Conservation (phyloP, 1,140 invertebrate species). For the Muscidifurax raptorellus region DNA sequence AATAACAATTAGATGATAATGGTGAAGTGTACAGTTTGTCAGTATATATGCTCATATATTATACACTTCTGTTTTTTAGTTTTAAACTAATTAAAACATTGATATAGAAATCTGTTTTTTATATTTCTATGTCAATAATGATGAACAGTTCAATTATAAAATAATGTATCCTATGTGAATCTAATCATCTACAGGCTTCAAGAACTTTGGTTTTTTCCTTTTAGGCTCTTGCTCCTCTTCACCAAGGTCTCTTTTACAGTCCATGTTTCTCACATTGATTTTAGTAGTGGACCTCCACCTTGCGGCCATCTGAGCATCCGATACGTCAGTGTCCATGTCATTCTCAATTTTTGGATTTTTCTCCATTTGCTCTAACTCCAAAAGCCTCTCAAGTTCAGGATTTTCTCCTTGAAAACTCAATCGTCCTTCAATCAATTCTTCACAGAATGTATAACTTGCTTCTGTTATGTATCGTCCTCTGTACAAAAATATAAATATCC, state of each 20-base stretch:
- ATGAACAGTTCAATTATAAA: background rate
- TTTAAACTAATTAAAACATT: too few species aligned
- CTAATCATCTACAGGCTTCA: conserved; percentile 65
- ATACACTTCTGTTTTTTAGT: too few species aligned
- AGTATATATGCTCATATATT: too few species aligned
- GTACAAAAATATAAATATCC: conserved; percentile 42
- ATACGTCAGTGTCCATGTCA: conserved; percentile 80
- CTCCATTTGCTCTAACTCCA: conserved; percentile 76
- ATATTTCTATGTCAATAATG: too few species aligned
- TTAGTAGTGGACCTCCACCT: conserved; percentile 68
- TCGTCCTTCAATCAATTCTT: conserved; percentile 86
- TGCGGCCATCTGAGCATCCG: conserved; percentile 83
- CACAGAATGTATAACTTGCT: conserved; percentile 85
- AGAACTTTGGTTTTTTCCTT: conserved; percentile 67
- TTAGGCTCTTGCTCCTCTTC: conserved; percentile 55
- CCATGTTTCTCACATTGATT: conserved; percentile 73
- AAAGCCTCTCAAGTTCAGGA: conserved; percentile 87
- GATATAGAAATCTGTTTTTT: too few species aligned
- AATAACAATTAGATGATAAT: too few species aligned
- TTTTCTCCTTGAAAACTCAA: conserved; percentile 93
- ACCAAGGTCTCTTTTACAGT: conserved; percentile 57
- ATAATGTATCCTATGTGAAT: conserved; percentile 5
- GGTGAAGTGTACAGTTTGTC: too few species aligned
- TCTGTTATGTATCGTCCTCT: conserved; percentile 85
- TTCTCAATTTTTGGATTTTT: conserved; percentile 71